Base-by-base conservation (phyloP, 2,113 vertebrate genomes). In the Gymnobelideus leadbeateri region DNA sequence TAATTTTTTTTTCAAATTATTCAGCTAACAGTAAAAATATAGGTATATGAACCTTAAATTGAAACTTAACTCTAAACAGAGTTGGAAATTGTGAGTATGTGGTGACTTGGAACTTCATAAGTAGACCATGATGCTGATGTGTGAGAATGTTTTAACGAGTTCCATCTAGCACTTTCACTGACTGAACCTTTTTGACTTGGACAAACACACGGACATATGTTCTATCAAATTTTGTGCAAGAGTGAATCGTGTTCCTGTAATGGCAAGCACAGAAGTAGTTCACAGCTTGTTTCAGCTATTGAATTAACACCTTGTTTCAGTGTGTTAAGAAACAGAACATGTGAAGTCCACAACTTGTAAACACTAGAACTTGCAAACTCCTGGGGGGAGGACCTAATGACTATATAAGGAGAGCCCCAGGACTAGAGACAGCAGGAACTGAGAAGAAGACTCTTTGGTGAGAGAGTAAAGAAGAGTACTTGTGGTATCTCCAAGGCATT, bases 171-270 rank as follows among this genome's bases (percentile, higher is more conserved):
- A 89, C 51, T 24, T 84, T 84, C 14, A 77, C n/a, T 43, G 68
- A 68, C 57, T 68, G 28, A 43, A 90, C 14, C 2, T 54, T 68
- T 91, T 51, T 31, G 93, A 8, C 8, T 49, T 89, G 37, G 92
- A 93, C 1, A 89, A 3, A 49, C 51, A 0, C 2, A 92, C 0
- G 31, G 21, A 84, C 43, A 91, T 47, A 46, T 57, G 8, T 54
- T 57, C 37, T n/a, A 19, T 94, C 37, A 94, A 68, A 91, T 50
- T 61, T 89, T 90, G 16, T 53, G 92, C 10, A 92, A 31, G 37
- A 92, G 68, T 68, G 54, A 94, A 89, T 28, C 90, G 91, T 51
- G 2, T 51, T 94, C 47, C 47, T 49, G 47, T 49, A 49, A 49
- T 49, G 47, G 47, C 47, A 49, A 49, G 47, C 47, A 49, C 2